phyloP scores from a whole-genome alignment of 1,140 invertebrate genomes.

The Muscidifurax raptorellus region DNA sequence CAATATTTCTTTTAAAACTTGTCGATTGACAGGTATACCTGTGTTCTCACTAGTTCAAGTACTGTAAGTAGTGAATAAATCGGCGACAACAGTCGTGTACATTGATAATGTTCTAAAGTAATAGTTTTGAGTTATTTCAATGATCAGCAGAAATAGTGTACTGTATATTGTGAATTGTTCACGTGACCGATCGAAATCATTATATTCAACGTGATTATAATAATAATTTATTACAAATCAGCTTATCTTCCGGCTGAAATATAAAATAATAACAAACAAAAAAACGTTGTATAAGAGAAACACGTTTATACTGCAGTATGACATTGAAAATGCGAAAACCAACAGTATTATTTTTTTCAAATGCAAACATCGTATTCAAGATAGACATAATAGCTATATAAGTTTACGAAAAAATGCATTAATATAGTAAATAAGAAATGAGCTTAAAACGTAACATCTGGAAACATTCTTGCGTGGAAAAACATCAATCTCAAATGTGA shows the following conservation, averaged over 20 bases:
- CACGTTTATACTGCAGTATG: neutral
- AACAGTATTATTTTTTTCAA: neutral
- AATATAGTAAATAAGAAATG: too few relatives aligned
- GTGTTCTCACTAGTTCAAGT: constrained; percentile 15
- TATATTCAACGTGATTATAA: neutral
- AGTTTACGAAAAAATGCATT: neutral
- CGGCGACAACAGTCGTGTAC: too few relatives aligned
- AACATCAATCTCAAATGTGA: neutral
- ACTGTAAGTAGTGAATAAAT: constrained; percentile 10
- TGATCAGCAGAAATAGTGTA: too few relatives aligned
- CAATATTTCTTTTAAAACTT: constrained; percentile 42
- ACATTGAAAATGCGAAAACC: neutral
- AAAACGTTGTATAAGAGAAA: neutral
- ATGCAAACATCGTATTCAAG: neutral
- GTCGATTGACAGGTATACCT: constrained; percentile 20
- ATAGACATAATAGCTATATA: neutral
- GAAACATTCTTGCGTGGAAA: neutral
- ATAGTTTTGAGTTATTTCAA: neutral
- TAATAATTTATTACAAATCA: neutral
- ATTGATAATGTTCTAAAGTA: neutral
- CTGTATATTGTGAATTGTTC: too few relatives aligned
- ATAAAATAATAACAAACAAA: neutral
- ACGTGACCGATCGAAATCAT: neutral
- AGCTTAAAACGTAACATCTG: neutral
- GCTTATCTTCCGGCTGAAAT: neutral